Base-by-base conservation (phyloP, 2,113 vertebrate genomes). In the Verasper variegatus region DNA sequence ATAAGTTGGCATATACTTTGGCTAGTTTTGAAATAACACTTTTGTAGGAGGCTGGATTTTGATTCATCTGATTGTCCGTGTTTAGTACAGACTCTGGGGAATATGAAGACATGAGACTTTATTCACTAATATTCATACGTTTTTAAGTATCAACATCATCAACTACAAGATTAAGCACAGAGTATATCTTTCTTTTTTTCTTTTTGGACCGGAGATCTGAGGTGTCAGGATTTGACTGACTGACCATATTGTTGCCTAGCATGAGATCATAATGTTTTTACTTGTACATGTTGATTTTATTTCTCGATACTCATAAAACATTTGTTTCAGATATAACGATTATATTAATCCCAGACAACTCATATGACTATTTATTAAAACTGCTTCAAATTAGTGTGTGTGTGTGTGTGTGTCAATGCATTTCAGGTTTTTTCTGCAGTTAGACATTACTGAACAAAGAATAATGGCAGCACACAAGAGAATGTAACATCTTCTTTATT, bases 291-390 rank as follows among this genome's bases (percentile, higher is more conserved):
- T 80, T 83, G 49, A 73, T 79, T 56, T 70, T 49, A 77, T 87
- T 86, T 86, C 70, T 68, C 78, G 83, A 71, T 80, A 49, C 77
- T 92, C 83, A 85, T 42, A 85, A 87, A 60, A 52, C 42, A 15
- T 21, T 79, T 69, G 45, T 88, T 90, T 90, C 73, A 60, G 66
- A 90, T 89, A 90, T 88, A 89, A 87, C 68, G 26, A 86, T 82
- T 88, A 89, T 91, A 92, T 81, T 92, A 92, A 92, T 83, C 85
- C 84, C 74, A 83, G 86, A 90, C 61, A 80, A 87, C 80, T 86
- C 65, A 17, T 85, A 80, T 80, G 74, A 81, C 71, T 89, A 89
- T 92, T 92, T 92, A 92, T 93, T 92, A 90, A 92, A 92, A 87
- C 24, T 78, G 83, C 82, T 92, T 87, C 80, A 77, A 90, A 85